Percentiles rank a stretch among this genome's conserved stretches.
Conservation (phyloP, 2,797 vertebrate species). For the Schizopygopsis malacanthus region DNA sequence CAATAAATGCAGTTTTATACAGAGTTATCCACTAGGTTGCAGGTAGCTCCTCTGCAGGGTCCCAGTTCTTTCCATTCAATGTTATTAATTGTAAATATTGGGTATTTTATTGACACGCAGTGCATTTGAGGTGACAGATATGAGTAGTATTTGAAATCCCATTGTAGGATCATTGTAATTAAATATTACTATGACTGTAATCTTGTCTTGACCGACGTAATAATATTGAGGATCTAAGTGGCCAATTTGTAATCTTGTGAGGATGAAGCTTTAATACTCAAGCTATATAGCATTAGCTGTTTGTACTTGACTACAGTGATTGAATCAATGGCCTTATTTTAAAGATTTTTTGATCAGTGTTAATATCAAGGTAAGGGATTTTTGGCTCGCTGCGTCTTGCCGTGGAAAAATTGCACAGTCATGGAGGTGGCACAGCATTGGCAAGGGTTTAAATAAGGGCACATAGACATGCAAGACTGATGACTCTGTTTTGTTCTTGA, state of each 20-base stretch:
- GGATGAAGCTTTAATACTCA: not conserved
- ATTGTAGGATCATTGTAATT: not conserved
- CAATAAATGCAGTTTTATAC: not conserved
- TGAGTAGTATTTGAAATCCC: not conserved
- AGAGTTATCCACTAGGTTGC: not conserved
- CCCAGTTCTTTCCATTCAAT: not conserved
- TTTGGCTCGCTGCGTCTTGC: conserved; percentile 5
- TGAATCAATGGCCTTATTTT: not conserved
- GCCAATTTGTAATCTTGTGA: not conserved
- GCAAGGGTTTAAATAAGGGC: conserved; percentile 31
- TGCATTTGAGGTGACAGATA: not conserved
- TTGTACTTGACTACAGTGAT: not conserved
- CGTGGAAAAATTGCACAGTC: conserved; percentile 39
- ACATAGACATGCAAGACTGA: conserved; percentile 37
- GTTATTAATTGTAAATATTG: not conserved
- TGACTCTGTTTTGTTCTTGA: not conserved
- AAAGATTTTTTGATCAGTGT: not conserved
- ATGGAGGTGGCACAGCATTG: conserved; percentile 36
- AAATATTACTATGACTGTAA: not conserved
- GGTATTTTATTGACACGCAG: not conserved
- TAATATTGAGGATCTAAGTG: not conserved
- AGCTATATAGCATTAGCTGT: not conserved
- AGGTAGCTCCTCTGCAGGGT: not conserved
- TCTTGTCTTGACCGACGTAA: not conserved
- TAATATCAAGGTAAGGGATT: conserved; percentile 2